These are phyloP conservation scores for Merodon equestris DNA, from an alignment of 2,888 invertebrate genomes.

Conservation along the genomic window DNA sequence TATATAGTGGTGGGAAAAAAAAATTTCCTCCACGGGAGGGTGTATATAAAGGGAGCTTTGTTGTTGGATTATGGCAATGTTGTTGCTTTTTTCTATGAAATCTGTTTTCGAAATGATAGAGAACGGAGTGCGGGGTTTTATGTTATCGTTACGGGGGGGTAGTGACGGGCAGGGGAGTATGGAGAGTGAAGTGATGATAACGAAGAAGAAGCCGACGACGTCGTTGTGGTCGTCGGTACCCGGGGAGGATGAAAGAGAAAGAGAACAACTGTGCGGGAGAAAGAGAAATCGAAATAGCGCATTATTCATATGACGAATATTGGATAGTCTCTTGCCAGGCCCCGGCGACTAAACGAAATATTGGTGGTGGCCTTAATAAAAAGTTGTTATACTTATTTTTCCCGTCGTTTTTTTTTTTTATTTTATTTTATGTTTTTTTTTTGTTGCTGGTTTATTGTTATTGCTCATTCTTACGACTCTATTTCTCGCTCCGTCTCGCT, in stretches of 20 bases:
- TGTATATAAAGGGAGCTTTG: slow-evolving; percentile 51
- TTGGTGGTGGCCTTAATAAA: slow-evolving; percentile 68
- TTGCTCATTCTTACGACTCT: slow-evolving; percentile 49
- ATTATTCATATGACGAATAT: slow-evolving; percentile 69
- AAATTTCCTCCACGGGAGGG: slow-evolving; percentile 9
- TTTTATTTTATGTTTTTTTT: slow-evolving; percentile 15
- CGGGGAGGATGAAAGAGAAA: too few relatives aligned
- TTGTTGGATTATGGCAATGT: slow-evolving; percentile 56
- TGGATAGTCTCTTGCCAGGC: slow-evolving; percentile 76
- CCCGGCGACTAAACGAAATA: slow-evolving; percentile 61
- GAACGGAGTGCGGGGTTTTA: too few relatives aligned
- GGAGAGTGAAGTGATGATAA: slow-evolving; percentile 17
- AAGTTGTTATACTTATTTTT: slow-evolving; percentile 68
- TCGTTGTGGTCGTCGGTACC: too few relatives aligned
- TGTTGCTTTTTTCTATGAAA: slow-evolving; percentile 53
- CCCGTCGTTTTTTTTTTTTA: slow-evolving; percentile 37
- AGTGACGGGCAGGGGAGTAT: slow-evolving; percentile 12
- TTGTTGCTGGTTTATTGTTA: slow-evolving; percentile 44
- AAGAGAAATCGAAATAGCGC: slow-evolving; percentile 67
- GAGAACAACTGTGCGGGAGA: slow-evolving; percentile 12
- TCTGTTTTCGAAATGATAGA: slow-evolving; percentile 42
- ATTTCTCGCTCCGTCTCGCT: slow-evolving; percentile 9
- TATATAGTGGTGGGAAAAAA: slow-evolving; percentile 59
- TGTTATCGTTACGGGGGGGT: too few relatives aligned
- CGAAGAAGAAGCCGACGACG: not conserved